Conservation (phyloP, 2,113 vertebrate genomes). For the Pardalotus punctatus region DNA sequence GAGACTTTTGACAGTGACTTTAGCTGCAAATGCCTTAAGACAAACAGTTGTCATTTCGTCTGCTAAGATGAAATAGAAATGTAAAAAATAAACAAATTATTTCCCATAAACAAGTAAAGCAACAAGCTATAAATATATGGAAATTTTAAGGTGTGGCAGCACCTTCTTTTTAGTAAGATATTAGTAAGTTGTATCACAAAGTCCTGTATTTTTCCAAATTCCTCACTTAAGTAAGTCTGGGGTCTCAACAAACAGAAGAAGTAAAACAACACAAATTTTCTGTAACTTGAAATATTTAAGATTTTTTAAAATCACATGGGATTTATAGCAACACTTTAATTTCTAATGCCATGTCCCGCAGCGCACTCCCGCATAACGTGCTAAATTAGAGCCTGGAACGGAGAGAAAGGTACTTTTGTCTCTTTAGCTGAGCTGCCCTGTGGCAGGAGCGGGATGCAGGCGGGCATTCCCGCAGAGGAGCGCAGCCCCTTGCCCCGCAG, state of each 20-base stretch:
- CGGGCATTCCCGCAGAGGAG: no score
- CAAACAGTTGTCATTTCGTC: not conserved
- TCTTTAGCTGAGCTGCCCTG: no score
- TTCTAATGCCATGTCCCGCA: not conserved
- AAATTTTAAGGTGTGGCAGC: not conserved
- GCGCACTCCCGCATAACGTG: fast-evolving
- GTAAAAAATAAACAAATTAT: not conserved
- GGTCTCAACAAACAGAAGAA: not conserved
- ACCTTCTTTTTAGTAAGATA: not conserved
- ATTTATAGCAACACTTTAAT: not conserved
- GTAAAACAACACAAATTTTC: not conserved
- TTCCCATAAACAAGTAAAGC: not conserved
- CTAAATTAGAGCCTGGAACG: not conserved
- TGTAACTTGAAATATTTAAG: not conserved
- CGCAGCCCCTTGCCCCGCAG: not conserved
- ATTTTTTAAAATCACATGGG: not conserved
- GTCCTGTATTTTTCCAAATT: not conserved
- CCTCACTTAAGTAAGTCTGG: not conserved
- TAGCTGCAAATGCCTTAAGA: not conserved
- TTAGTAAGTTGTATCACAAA: not conserved
- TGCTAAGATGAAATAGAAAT: not conserved
- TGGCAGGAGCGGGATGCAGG: not conserved
- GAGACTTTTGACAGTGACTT: not conserved
- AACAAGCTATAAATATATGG: not conserved
- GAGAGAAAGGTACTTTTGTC: not conserved